Percentiles rank a stretch among this genome's conserved stretches.
phyloP scores from a whole-genome alignment of 1,140 invertebrate species.

The Monochamus saltuarius region DNA sequence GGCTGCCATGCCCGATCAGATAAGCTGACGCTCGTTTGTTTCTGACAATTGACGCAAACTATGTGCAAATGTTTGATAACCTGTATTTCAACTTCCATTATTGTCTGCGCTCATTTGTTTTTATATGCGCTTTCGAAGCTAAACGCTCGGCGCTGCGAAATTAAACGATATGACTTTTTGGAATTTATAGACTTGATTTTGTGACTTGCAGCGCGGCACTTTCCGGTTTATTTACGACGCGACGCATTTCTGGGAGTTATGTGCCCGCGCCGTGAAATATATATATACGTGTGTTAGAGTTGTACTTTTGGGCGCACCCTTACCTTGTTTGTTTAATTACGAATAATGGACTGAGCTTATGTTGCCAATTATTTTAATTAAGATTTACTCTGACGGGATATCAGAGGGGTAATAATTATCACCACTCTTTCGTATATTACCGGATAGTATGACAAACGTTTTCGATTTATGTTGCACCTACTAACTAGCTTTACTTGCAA shows the following conservation, averaged over 20 bases:
- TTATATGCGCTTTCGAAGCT: constrained; percentile 35
- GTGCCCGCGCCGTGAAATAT: constrained; percentile 4
- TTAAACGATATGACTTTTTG: constrained; percentile 32
- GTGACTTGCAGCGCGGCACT: not conserved
- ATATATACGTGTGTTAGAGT: constrained; percentile 17
- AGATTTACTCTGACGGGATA: not conserved
- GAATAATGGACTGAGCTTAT: constrained; percentile 1
- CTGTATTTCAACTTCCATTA: constrained; percentile 45
- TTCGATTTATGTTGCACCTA: too few species aligned
- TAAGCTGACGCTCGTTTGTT: constrained; percentile 41
- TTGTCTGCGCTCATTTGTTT: constrained; percentile 42
- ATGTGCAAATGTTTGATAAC: constrained; percentile 46
- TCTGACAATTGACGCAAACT: constrained; percentile 44
- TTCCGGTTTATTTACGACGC: constrained; percentile 8
- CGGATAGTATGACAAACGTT: not conserved
- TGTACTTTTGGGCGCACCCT: constrained; percentile 11
- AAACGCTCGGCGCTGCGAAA: constrained; percentile 25
- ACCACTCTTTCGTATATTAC: not conserved
- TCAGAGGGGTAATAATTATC: not conserved
- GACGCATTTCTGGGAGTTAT: not conserved
- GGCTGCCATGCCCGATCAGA: constrained; percentile 38
- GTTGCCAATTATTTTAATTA: constrained; percentile 13
- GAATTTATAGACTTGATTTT: constrained; percentile 19
- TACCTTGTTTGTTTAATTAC: constrained; percentile 13
- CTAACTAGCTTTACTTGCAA: too few species aligned